phyloP scores from a whole-genome alignment of 1,140 invertebrate genomes.

The Mactra quadrangularis region DNA sequence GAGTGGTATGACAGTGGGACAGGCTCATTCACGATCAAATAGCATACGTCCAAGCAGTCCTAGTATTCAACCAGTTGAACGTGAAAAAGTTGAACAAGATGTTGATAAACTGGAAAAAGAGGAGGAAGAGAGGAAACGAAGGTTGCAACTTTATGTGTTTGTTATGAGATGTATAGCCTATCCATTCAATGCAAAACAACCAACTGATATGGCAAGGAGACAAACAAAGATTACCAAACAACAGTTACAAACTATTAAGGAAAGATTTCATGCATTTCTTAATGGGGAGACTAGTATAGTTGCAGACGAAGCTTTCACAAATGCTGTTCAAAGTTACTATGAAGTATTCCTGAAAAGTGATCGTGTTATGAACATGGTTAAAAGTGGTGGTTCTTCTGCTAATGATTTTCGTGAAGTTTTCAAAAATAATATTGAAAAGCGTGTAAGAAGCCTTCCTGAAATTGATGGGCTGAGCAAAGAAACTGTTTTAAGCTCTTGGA shows the following conservation, averaged over 20 bases:
- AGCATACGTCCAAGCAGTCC: slow-evolving; percentile 91
- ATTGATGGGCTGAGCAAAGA: slow-evolving; percentile 99
- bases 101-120: slow-evolving; percentile 81
- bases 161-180: slow-evolving; percentile 99
- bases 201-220: slow-evolving; percentile 95
- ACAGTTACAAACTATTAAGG: slow-evolving; percentile 97
- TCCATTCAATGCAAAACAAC: slow-evolving; percentile 99
- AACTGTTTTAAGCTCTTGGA: slow-evolving; percentile 99
- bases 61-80: slow-evolving; percentile 90
- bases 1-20: slow-evolving; percentile 79
- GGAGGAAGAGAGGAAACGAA: slow-evolving; percentile 81
- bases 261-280: slow-evolving; percentile 93
- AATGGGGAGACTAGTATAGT: slow-evolving; percentile 95
- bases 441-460: slow-evolving; percentile 98
- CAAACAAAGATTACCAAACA: slow-evolving; percentile 95
- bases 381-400: slow-evolving; percentile 97
- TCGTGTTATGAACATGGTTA: slow-evolving; percentile 96
- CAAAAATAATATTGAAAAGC: slow-evolving; percentile 97
- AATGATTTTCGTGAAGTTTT: slow-evolving; percentile 99
- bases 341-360: slow-evolving; percentile 99
- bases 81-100: slow-evolving; percentile 73
- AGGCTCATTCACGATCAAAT: slow-evolving; percentile 81
- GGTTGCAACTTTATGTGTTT: slow-evolving; percentile 98
- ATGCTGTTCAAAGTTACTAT: slow-evolving; percentile 98
- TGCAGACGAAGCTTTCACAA: slow-evolving; percentile 99